Evolutionary conservation across 2,797 vertebrate genomes (phyloP).

Genomic region (Sebastes minor): DNA sequence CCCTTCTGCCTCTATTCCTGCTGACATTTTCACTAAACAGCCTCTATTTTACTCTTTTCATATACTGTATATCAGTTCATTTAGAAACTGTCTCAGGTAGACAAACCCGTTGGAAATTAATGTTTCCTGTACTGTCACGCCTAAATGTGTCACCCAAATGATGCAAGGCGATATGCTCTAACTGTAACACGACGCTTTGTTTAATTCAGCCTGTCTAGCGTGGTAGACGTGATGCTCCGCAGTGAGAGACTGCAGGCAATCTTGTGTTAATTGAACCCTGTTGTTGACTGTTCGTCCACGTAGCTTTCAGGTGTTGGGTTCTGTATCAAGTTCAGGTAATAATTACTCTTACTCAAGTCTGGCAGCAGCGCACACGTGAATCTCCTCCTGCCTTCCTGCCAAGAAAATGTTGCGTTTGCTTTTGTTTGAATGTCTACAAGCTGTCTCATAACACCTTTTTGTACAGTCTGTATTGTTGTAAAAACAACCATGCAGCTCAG

Average conservation of each 20-base stretch:
- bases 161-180: conserved; percentile 30
- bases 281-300: conserved; percentile 43
- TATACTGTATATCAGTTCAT: not conserved
- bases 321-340: conserved; percentile 70
- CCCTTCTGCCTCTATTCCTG: conserved; percentile 25
- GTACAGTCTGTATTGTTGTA: not conserved
- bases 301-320: conserved; percentile 65
- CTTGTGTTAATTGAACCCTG: conserved; percentile 66
- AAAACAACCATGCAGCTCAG: not conserved
- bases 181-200: conserved; percentile 51
- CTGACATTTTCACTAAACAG: not conserved
- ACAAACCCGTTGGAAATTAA: not conserved
- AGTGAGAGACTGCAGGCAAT: conserved; percentile 43
- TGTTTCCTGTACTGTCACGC: conserved; percentile 6
- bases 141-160: conserved; percentile 2
- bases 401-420: not conserved
- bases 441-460: not conserved
- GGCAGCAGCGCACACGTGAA: not conserved
- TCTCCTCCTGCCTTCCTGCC: not conserved
- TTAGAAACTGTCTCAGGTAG: not conserved
- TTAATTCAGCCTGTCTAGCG: conserved; percentile 39
- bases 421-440: not conserved
- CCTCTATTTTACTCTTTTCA: not conserved
- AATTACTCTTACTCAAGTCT: conserved; percentile 65
- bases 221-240: conserved; percentile 28